Evolutionary conservation across 2,797 vertebrate genomes (phyloP).

Genomic region (Squalus acanthias): DNA sequence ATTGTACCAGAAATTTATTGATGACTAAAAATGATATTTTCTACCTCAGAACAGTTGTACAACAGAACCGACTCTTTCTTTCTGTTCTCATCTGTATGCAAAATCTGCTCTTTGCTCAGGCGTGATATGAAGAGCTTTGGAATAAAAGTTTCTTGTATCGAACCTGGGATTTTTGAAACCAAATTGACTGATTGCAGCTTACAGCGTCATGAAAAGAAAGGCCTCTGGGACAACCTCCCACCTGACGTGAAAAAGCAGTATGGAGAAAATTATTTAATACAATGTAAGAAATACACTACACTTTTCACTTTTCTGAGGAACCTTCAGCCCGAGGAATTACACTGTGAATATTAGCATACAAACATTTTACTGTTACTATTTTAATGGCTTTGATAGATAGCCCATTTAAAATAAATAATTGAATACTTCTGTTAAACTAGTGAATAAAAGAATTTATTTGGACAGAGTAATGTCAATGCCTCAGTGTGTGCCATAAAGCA

Average conservation of each 20-base stretch:
- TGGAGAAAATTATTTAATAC: constrained; percentile 20
- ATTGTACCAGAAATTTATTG: background rate
- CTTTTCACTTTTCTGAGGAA: background rate
- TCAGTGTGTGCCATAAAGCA: background rate
- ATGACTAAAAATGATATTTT: background rate
- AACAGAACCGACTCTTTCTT: background rate
- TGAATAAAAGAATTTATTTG: background rate
- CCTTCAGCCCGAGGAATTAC: background rate
- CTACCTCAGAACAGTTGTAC: background rate
- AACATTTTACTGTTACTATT: background rate
- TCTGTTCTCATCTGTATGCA: background rate
- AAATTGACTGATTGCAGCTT: background rate
- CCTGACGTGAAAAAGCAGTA: background rate
- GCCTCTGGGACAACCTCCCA: background rate
- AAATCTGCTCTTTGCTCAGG: constrained; percentile 18
- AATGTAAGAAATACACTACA: constrained; percentile 14
- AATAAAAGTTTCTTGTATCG: constrained; percentile 28
- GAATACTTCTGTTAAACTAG: background rate
- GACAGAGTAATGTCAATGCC: background rate
- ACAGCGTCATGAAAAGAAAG: background rate
- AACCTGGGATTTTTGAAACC: constrained; percentile 18
- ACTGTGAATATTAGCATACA: background rate
- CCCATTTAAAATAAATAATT: background rate
- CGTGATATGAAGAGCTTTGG: constrained; percentile 32
- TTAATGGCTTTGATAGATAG: background rate